These are phyloP conservation scores for Cabera pusaria DNA, from an alignment of 2,888 invertebrate species.

Conservation along the genomic window DNA sequence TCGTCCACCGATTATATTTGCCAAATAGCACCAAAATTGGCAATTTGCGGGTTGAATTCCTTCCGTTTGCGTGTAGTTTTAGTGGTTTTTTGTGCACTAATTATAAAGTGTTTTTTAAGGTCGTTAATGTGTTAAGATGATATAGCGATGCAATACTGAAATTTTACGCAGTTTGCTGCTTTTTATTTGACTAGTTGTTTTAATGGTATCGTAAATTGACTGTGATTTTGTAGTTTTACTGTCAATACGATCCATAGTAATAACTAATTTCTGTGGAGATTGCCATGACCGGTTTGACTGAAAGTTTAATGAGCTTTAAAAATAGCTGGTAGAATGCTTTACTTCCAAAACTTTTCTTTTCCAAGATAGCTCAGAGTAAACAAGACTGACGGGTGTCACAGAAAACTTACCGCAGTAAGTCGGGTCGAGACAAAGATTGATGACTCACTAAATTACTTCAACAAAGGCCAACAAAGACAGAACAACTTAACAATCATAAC, in stretches of 20 bases:
- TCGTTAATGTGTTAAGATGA: conserved; percentile 3
- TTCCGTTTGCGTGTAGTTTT: conserved; percentile 61
- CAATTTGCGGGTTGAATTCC: conserved; percentile 64
- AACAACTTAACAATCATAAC: neutral
- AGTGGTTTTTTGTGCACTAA: conserved; percentile 35
- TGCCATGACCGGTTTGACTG: too few relatives aligned
- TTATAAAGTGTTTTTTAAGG: conserved; percentile 16
- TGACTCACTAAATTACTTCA: conserved; percentile 20
- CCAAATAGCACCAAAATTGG: conserved; percentile 69
- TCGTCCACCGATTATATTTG: conserved; percentile 61
- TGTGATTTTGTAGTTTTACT: too few relatives aligned
- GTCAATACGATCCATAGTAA: too few relatives aligned
- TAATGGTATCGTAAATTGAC: too few relatives aligned
- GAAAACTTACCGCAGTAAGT: conserved; percentile 5
- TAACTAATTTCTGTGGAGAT: too few relatives aligned
- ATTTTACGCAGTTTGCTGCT: too few relatives aligned
- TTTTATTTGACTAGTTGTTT: too few relatives aligned
- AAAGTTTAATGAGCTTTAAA: too few relatives aligned
- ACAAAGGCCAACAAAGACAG: neutral
- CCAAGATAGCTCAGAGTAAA: neutral
- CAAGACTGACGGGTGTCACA: conserved; percentile 23
- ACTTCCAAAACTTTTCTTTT: too few relatives aligned
- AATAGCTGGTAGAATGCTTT: too few relatives aligned
- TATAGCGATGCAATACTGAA: neutral
- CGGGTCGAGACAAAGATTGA: conserved; percentile 24